Conservation (phyloP, 1,140 invertebrate species). For the Aphelenchoides fujianensis region DNA sequence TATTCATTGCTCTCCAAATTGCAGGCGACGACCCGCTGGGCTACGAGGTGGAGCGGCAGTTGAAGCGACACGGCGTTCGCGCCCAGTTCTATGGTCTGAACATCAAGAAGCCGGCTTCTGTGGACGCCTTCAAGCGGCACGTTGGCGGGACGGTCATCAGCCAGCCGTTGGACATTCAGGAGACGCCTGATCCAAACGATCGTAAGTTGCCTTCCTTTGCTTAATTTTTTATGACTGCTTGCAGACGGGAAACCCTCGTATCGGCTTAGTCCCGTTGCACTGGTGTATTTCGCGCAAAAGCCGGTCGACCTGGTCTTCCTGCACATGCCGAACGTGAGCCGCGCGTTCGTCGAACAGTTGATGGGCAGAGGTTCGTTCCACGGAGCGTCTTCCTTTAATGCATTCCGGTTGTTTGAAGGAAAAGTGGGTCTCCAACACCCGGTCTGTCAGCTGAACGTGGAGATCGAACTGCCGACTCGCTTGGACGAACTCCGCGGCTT, state of each 20-base stretch:
- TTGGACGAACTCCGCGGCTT: background rate
- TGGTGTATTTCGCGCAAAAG: background rate
- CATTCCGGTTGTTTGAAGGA: no score
- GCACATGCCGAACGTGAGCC: background rate
- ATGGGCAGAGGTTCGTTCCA: background rate
- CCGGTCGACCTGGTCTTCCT: background rate
- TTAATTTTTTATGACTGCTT: background rate
- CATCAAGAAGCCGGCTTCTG: background rate
- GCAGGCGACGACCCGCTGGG: background rate
- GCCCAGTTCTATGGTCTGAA: background rate
- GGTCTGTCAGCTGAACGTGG: background rate
- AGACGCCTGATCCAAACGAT: background rate
- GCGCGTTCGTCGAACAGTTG: background rate
- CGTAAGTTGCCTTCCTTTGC: background rate
- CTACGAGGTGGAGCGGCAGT: background rate
- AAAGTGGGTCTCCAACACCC: background rate
- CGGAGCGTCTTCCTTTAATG: background rate
- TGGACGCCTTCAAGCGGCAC: no score
- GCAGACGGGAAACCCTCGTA: background rate
- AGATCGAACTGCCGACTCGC: background rate
- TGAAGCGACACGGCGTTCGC: background rate
- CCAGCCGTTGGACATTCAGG: background rate
- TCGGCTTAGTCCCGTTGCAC: background rate
- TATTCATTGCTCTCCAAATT: background rate
- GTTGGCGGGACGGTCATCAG: background rate